Conservation (phyloP, 1,140 invertebrate species). For the Spodoptera frugiperda region DNA sequence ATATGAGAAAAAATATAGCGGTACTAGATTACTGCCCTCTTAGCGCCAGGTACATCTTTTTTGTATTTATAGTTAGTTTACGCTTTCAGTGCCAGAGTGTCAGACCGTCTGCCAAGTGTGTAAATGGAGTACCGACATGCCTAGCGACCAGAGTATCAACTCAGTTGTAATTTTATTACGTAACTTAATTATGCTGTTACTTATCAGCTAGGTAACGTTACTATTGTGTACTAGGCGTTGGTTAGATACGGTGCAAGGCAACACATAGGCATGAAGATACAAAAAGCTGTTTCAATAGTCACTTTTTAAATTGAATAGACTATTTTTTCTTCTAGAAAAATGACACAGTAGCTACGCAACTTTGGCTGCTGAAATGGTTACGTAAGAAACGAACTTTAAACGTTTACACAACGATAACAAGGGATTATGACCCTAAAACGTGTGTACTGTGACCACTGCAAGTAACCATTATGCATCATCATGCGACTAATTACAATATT, state of each 20-base stretch:
- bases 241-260: too few relatives aligned
- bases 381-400: neutral
- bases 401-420: too few relatives aligned
- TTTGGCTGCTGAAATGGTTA: neutral
- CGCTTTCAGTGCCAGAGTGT: constrained; percentile 46
- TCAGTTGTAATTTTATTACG: constrained; percentile 33
- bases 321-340: too few relatives aligned
- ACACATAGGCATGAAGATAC: too few relatives aligned
- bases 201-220: constrained; percentile 10
- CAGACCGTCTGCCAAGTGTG: constrained; percentile 50
- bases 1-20: neutral
- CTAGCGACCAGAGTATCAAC: constrained; percentile 31
- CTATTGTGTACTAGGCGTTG: too few relatives aligned
- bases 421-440: neutral
- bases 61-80: constrained; percentile 46
- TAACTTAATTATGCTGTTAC: constrained; percentile 26
- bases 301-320: too few relatives aligned
- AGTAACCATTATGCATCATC: constrained; percentile 4
- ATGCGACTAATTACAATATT: constrained; percentile 5
- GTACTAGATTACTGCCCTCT: constrained; percentile 9
- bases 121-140: constrained; percentile 45
- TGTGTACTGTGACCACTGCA: neutral
- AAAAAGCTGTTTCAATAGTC: too few relatives aligned
- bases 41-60: constrained; percentile 24
- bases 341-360: too few relatives aligned